phyloP scores from a whole-genome alignment of 2,113 vertebrate genomes.

The Meriones unguiculatus region DNA sequence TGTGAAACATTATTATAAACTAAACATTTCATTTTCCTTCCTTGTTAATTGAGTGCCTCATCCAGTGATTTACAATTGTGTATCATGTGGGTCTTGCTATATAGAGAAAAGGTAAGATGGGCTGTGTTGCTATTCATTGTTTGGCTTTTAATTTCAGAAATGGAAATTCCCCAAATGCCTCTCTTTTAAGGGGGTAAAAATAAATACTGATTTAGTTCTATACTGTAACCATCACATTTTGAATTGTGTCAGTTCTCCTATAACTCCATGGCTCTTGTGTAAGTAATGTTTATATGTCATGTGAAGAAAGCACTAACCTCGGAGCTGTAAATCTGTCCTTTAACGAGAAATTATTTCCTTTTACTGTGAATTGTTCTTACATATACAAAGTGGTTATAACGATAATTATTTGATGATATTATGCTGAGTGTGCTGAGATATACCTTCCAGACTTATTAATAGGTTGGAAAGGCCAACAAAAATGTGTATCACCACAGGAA shows the following conservation, averaged over 20 bases:
- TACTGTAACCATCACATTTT: not conserved
- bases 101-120: slow-evolving; percentile 55
- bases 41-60: slow-evolving; percentile 67
- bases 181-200: not conserved
- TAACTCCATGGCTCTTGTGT: not conserved
- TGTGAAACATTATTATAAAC: slow-evolving; percentile 66
- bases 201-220: not conserved
- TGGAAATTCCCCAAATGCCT: not conserved
- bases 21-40: slow-evolving; percentile 69
- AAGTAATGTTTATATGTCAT: not conserved
- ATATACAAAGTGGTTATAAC: not conserved
- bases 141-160: slow-evolving; percentile 59
- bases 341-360: not conserved
- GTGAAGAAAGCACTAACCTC: not conserved
- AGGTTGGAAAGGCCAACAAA: not conserved
- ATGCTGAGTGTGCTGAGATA: not conserved
- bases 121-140: not conserved
- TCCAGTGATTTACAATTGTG: slow-evolving; percentile 49
- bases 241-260: not conserved
- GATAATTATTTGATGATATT: slow-evolving; percentile 28
- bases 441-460: not conserved
- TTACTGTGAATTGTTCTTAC: not conserved
- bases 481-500: not conserved
- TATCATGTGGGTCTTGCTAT: slow-evolving; percentile 40
- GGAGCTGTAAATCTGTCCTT: not conserved